Evolutionary conservation across 2,113 vertebrate species (phyloP).

Genomic region (Spheniscus mendiculus): DNA sequence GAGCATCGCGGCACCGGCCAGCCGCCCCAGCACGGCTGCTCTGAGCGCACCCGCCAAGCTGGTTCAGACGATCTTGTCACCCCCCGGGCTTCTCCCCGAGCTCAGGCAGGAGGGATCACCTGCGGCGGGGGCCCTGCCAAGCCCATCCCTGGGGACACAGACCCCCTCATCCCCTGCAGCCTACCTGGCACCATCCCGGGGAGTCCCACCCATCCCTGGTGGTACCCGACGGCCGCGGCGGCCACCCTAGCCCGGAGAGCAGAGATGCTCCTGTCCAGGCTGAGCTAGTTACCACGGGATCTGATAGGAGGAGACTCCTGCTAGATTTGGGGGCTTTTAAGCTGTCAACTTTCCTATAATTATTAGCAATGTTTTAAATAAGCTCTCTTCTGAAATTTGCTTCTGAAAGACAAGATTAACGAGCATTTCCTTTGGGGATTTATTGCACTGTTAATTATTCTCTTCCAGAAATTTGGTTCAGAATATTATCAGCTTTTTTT

Average conservation of each 20-base stretch:
- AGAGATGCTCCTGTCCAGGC: not conserved
- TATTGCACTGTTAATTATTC: conserved; percentile 60
- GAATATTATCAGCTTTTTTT: conserved; percentile 50
- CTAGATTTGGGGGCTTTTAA: conserved; percentile 34
- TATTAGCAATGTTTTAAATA: conserved; percentile 38
- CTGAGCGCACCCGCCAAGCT: not conserved
- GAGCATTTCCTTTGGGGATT: conserved; percentile 46
- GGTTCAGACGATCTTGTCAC: fast-evolving
- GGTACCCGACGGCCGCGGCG: fast-evolving
- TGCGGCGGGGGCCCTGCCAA: fast-evolving
- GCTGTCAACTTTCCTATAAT: conserved; percentile 47
- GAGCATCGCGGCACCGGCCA: fast-evolving
- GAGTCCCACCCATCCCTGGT: too few species aligned
- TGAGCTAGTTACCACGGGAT: not conserved
- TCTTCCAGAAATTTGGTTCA: conserved; percentile 32
- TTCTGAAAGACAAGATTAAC: conserved; percentile 63
- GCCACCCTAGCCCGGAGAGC: not conserved
- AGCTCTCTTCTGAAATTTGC: conserved; percentile 53
- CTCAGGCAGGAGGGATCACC: not conserved
- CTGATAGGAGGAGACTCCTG: conserved; percentile 4
- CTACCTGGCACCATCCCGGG: not conserved
- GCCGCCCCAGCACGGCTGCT: not conserved
- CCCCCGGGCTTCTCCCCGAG: not conserved
- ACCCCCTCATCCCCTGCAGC: not conserved
- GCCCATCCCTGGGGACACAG: not conserved